phyloP scores from a whole-genome alignment of 2,888 invertebrate species.

The Zaprionus bogoriensis region DNA sequence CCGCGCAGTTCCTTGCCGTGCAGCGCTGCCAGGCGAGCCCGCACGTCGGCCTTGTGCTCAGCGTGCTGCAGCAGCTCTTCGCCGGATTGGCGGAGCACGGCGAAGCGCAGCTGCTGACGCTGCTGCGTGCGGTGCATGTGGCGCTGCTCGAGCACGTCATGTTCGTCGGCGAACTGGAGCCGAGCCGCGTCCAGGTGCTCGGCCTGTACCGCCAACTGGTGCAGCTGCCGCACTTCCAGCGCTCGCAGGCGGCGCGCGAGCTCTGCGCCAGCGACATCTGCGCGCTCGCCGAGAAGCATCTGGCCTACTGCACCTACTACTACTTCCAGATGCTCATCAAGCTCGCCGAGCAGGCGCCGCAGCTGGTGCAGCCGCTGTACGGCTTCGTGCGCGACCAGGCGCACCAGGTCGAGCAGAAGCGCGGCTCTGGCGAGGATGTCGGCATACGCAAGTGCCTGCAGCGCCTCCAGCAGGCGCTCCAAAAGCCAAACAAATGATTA shows the following conservation, averaged over 20 bases:
- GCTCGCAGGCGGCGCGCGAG: conserved; percentile 53
- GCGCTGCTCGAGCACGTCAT: conserved; percentile 81
- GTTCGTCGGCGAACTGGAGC: conserved; percentile 81
- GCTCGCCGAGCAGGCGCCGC: conserved; percentile 69
- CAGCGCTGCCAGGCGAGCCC: conserved; percentile 80
- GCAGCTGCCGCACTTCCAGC: conserved; percentile 51
- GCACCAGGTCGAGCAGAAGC: conserved; percentile 77
- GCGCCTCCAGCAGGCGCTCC: conserved; percentile 55
- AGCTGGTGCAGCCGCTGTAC: conserved; percentile 69
- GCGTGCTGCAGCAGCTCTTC: conserved; percentile 78
- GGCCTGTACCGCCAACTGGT: conserved; percentile 70
- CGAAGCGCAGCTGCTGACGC: conserved; percentile 54
- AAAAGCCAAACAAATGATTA: neutral
- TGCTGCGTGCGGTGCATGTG: conserved; percentile 74
- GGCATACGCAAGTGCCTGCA: conserved; percentile 79
- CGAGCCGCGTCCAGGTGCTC: conserved; percentile 77
- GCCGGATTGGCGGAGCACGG: conserved; percentile 9
- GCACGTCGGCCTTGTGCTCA: conserved; percentile 78
- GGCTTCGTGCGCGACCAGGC: conserved; percentile 76
- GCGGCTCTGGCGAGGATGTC: conserved; percentile 81
- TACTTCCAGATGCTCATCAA: conserved; percentile 81
- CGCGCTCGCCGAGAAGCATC: conserved; percentile 78
- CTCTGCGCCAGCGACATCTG: conserved; percentile 71
- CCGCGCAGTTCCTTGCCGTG: conserved; percentile 76
- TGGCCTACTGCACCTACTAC: conserved; percentile 82